These are phyloP conservation scores for Epinephelus fuscoguttatus DNA, from an alignment of 2,113 vertebrate species.

Conservation along the genomic window DNA sequence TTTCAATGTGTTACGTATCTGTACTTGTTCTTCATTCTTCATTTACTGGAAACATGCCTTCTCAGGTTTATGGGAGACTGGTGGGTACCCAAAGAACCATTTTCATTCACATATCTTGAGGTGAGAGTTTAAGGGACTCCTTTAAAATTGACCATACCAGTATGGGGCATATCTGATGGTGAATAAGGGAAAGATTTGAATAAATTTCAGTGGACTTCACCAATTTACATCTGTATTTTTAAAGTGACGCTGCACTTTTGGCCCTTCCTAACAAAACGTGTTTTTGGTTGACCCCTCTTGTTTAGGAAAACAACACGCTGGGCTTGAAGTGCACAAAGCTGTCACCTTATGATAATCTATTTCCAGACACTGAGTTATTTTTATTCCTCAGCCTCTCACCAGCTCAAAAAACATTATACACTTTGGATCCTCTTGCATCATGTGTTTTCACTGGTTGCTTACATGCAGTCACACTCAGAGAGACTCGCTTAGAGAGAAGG, in stretches of 20 bases:
- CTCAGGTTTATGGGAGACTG: no score
- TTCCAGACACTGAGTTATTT: background rate
- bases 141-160: no score
- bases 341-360: background rate
- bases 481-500: background rate
- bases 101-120: no score
- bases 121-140: no score
- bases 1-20: no score
- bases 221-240: background rate
- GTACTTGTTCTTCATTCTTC: no score
- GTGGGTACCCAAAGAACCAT: no score
- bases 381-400: background rate
- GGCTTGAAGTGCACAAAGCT: background rate
- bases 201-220: background rate
- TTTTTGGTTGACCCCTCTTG: background rate
- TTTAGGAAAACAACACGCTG: background rate
- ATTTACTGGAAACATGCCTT: no score
- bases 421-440: conserved; percentile 4
- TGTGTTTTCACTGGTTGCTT: background rate
- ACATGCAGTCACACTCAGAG: background rate
- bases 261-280: no score
- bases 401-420: background rate
- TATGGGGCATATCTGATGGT: background rate
- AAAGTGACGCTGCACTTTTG: background rate
- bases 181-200: background rate